These are phyloP conservation scores for Meloidogyne chitwoodi DNA, from an alignment of 1,140 invertebrate genomes.

Conservation along the genomic window DNA sequence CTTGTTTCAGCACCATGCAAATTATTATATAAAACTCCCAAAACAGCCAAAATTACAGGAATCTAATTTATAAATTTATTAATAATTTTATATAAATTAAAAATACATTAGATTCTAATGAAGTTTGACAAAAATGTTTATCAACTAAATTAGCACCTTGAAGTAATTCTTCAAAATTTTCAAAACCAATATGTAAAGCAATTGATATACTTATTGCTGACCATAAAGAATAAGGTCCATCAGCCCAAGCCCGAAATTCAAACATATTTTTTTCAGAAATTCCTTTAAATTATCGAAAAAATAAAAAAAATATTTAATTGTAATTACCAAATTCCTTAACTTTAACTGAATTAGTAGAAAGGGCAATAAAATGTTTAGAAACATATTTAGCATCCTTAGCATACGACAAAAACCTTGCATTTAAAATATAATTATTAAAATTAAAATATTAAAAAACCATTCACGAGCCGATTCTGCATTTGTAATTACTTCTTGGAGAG, in stretches of 20 bases:
- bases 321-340: constrained; percentile 35
- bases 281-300: constrained; percentile 70
- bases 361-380: constrained; percentile 92
- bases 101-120: constrained; percentile 87
- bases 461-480: constrained; percentile 92
- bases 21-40: constrained; percentile 94
- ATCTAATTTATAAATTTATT: constrained; percentile 68
- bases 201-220: constrained; percentile 97
- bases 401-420: constrained; percentile 64
- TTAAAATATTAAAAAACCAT: constrained; percentile 71
- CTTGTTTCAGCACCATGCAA: constrained; percentile 92
- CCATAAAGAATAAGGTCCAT: constrained; percentile 88
- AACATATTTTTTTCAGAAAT: constrained; percentile 97
- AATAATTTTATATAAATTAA: neutral
- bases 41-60: constrained; percentile 83
- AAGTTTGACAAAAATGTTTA: constrained; percentile 81
- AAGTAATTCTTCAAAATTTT: constrained; percentile 88
- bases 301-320: constrained; percentile 11
- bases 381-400: constrained; percentile 79
- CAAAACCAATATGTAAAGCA: constrained; percentile 79
- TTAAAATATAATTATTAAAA: neutral
- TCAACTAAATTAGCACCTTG: constrained; percentile 91
- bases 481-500: constrained; percentile 98
- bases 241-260: constrained; percentile 99
- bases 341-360: constrained; percentile 81